Conservation (phyloP, 2,113 vertebrate species). For the Jaculus jaculus region DNA sequence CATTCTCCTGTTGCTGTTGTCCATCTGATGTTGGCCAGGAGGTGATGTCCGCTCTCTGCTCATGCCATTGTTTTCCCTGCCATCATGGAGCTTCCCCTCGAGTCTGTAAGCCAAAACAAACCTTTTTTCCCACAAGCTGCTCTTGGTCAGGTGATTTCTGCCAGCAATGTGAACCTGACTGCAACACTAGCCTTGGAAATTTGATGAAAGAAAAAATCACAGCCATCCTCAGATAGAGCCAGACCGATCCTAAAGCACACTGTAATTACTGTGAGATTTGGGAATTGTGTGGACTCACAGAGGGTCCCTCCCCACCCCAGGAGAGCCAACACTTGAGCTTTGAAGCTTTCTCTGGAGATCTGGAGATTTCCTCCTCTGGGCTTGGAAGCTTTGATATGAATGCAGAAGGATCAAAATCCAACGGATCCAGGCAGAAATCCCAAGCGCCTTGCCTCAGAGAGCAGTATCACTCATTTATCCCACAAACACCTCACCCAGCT, state of each 20-base stretch:
- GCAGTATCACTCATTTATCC: neutral
- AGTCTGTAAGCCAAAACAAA: too few relatives aligned
- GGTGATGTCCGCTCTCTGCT: too few relatives aligned
- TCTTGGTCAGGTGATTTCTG: too few relatives aligned
- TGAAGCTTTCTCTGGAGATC: neutral
- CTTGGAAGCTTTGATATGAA: too few relatives aligned
- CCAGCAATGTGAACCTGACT: too few relatives aligned
- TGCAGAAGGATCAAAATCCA: neutral
- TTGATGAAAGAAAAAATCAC: neutral
- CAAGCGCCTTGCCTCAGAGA: neutral
- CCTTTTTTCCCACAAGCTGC: too few relatives aligned
- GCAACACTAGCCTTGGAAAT: too few relatives aligned
- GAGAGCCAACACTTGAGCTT: neutral
- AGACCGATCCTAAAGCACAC: neutral
- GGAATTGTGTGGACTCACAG: neutral
- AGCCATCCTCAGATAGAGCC: neutral
- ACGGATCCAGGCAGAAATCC: neutral
- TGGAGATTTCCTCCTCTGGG: neutral
- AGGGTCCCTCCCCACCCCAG: neutral
- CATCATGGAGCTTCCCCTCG: too few relatives aligned
- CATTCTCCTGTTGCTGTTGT: too few relatives aligned
- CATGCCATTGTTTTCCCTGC: too few relatives aligned
- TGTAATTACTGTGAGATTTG: neutral
- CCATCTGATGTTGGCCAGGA: too few relatives aligned
- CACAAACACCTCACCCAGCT: neutral